A percentile compares a stretch with the other conserved stretches of the same genome.
These are phyloP conservation scores for Rallus crepitans DNA, from an alignment of 2,797 vertebrate species.

Conservation along the genomic window DNA sequence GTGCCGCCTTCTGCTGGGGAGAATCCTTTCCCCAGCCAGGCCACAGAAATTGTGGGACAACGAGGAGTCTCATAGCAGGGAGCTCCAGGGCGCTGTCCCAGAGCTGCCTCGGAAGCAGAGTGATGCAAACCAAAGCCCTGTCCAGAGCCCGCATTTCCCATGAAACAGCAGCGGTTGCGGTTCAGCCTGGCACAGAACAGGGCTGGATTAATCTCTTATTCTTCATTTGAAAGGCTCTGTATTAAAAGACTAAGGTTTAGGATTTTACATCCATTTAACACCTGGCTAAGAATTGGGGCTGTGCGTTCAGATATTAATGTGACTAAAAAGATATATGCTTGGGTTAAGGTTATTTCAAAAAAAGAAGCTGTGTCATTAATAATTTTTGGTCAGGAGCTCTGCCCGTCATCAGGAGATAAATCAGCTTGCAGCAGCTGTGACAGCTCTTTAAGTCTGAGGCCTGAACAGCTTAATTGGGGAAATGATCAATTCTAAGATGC, in stretches of 20 bases:
- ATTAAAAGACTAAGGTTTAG: constrained; percentile 60
- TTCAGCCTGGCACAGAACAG: background rate
- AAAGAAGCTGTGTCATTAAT: constrained; percentile 70
- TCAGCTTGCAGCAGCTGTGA: constrained; percentile 66
- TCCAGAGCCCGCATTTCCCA: background rate
- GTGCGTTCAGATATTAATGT: constrained; percentile 68
- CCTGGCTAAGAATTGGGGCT: constrained; percentile 32
- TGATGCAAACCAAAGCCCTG: background rate
- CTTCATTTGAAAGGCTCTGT: constrained; percentile 47
- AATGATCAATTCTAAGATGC: constrained; percentile 69
- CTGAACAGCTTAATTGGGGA: constrained; percentile 65
- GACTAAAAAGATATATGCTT: constrained; percentile 65
- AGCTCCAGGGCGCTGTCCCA: background rate
- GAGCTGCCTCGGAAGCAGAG: background rate
- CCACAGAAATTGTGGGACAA: rapidly evolving
- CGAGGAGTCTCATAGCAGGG: rapidly evolving
- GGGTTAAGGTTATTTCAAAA: constrained; percentile 73
- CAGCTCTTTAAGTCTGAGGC: constrained; percentile 71
- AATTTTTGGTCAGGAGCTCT: constrained; percentile 75
- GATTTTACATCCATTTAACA: constrained; percentile 64
- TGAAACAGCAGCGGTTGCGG: background rate
- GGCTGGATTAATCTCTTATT: constrained; percentile 55
- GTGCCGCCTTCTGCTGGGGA: background rate
- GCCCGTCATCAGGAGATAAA: constrained; percentile 74
- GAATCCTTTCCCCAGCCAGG: background rate